These are phyloP conservation scores for Cryptosula pallasiana DNA, from an alignment of 2,888 invertebrate species.

Conservation along the genomic window DNA sequence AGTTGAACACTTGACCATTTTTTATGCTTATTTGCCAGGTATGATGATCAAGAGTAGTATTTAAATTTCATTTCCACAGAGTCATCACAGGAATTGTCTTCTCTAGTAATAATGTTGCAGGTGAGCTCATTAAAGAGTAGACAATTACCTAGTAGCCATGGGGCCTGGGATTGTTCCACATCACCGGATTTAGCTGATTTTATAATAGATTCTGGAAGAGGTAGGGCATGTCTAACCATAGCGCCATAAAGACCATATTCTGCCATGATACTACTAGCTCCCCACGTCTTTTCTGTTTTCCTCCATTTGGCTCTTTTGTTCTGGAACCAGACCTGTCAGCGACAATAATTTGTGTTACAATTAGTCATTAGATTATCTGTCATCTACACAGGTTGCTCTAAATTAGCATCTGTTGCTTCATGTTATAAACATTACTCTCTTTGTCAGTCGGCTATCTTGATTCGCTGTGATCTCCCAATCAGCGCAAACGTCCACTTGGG, in stretches of 20 bases:
- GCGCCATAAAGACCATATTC: slow-evolving; percentile 99
- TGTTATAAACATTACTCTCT: too few relatives aligned
- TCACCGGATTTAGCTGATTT: slow-evolving; percentile 83
- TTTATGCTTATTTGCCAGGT: too few relatives aligned
- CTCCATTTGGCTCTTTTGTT: slow-evolving; percentile 98
- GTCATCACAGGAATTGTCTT: not conserved
- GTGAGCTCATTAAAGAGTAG: not conserved
- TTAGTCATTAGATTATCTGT: not conserved
- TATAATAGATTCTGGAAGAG: slow-evolving; percentile 94
- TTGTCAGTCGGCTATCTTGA: too few relatives aligned
- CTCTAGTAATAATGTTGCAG: not conserved
- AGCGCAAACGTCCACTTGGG: too few relatives aligned
- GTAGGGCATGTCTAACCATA: slow-evolving; percentile 97
- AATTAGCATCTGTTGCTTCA: not conserved
- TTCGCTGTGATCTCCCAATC: too few relatives aligned
- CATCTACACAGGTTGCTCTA: not conserved
- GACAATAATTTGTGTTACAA: too few relatives aligned
- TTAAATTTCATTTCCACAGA: not conserved
- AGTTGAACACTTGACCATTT: too few relatives aligned
- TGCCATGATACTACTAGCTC: slow-evolving; percentile 98
- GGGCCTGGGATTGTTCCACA: slow-evolving; percentile 78
- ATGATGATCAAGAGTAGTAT: not conserved
- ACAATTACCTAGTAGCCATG: slow-evolving; percentile 91
- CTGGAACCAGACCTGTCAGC: slow-evolving; percentile 94
- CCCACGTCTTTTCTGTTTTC: slow-evolving; percentile 99